Evolutionary conservation across 1,140 invertebrate genomes (phyloP), one percentile per base, ranked within the genome.

Genomic region (Brachionus rotundiformis): DNA sequence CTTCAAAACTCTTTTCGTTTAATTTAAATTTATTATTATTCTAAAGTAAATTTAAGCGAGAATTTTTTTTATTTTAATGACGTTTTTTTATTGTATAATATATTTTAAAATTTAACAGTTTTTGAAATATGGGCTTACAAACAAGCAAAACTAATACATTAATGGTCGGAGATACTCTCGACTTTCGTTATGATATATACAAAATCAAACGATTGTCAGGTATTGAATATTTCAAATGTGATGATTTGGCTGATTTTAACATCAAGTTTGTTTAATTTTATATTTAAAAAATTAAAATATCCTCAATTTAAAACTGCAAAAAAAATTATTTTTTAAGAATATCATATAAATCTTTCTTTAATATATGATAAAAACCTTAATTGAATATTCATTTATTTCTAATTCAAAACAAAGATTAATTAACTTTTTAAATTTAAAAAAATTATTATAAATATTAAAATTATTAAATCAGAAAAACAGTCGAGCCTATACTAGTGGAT

Each of bases 221-320:
- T 3, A 63, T 79, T 13, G 76, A 79, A 33, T 79, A 79, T 59
- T 79, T 79, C 47, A 79, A 79, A 59, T 54, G 47, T 27, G 47
- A 79, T 33, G 76, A 79, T 23, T 29, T 79, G 10, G 31, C 36
- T 23, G 76, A 79, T 39, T 59, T 59, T 33, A 63, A 79, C 23
- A 63, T 79, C 8, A 54, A 79, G 76, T 79, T 13, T 29, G 47
- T 39, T 79, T 36, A 23, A 36, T 33, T 79, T 79, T 27, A 29
- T 0, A n/a, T 49, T 27, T 13, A 5, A n/a, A n/a, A n/a, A n/a
- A n/a, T n/a, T 61, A 25, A 25, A 25, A 61, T 61, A 25, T 61
- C 27, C 27, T 61, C 11, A 27, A 61, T 2, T 6, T 61, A 25
- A 27, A 27, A 10, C 3, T 6, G 10, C 27, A 25, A 54, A 54